Base-by-base conservation (phyloP, 2,888 invertebrate genomes). In the Esperia sulphurella region DNA sequence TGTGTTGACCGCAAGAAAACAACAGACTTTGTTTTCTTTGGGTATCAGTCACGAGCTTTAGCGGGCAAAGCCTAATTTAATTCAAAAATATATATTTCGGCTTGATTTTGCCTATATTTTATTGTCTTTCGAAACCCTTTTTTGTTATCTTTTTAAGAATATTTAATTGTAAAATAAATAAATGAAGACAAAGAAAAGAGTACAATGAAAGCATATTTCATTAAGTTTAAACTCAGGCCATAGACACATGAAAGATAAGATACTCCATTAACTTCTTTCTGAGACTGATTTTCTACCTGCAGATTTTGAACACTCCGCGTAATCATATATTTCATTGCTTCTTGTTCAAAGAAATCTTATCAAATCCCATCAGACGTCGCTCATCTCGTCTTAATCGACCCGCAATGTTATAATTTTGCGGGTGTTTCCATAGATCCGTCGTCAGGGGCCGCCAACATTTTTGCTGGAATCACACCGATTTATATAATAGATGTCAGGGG, bases 401-500 rank as follows among this genome's bases (percentile, higher is more conserved):
- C 41, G 35, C 8, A 31, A n/a, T 1, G 21, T 30, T 14, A 37
- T n/a, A 48, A 50, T 53, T 50, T 50, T 44, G 43, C 37, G 47
- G 45, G 9, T 39, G 46, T 45, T 43, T 46, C 43, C 41, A 14
- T 76, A 71, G 62, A 65, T 76, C 74, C 54, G 67, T 79, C 78
- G 61, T 56, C 74, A 59, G 63, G 46, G 61, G 55, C 62, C 67
- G 65, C 69, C 64, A 65, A 67, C 72, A 65, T 64, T 65, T 68
- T 63, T 57, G 61, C 65, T 63, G 61, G 68, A 61, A 63, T 60
- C 52, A 52, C 55, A 43, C 50, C 66, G 65, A 79, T 81, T 83
- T 78, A 75, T 73, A 60, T 79, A 68, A 80, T 77, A 71, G 75
- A 63, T 62, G 73, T 72, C 73, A 69, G 57, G 71, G 68, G 68